phyloP scores from a whole-genome alignment of 2,797 vertebrate genomes.

The Ctenopoma kingsleyae region DNA sequence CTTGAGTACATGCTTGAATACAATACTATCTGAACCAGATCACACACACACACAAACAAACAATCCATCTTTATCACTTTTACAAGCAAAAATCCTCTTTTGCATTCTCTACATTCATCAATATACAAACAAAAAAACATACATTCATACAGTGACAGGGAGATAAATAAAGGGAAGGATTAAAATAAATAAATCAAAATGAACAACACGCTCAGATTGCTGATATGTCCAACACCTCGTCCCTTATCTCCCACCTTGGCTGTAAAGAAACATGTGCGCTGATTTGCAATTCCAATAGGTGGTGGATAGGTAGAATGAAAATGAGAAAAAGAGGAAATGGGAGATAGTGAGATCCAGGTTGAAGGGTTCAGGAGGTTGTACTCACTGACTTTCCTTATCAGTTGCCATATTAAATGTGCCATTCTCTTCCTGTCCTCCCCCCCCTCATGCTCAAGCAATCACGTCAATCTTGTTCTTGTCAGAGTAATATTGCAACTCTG shows the following conservation, averaged over 20 bases:
- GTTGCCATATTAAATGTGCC: slow-evolving; percentile 54
- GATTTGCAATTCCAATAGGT: slow-evolving; percentile 73
- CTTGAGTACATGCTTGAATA: slow-evolving; percentile 42
- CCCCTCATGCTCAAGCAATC: slow-evolving; percentile 41
- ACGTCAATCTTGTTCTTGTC: slow-evolving; percentile 44
- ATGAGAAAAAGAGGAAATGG: slow-evolving; percentile 21
- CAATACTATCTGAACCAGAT: slow-evolving; percentile 50
- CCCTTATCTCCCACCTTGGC: slow-evolving; percentile 65
- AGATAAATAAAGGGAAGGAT: slow-evolving; percentile 60
- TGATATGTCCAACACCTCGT: slow-evolving; percentile 52
- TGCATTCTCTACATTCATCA: slow-evolving; percentile 28
- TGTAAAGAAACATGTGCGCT: slow-evolving; percentile 44
- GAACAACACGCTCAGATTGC: slow-evolving; percentile 65
- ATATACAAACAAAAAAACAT: slow-evolving; percentile 35
- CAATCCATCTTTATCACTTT: slow-evolving; percentile 59
- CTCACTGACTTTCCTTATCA: slow-evolving; percentile 65
- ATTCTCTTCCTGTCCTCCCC: background rate
- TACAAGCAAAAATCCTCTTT: background rate
- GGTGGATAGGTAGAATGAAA: slow-evolving; percentile 19
- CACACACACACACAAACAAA: slow-evolving; percentile 37
- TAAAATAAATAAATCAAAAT: slow-evolving; percentile 61
- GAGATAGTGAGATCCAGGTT: slow-evolving; percentile 48
- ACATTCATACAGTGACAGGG: slow-evolving; percentile 30
- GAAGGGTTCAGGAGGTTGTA: slow-evolving; percentile 47
- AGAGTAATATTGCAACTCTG: slow-evolving; percentile 50